Conservation (phyloP, 1,140 invertebrate species). For the Anoplophora glabripennis region DNA sequence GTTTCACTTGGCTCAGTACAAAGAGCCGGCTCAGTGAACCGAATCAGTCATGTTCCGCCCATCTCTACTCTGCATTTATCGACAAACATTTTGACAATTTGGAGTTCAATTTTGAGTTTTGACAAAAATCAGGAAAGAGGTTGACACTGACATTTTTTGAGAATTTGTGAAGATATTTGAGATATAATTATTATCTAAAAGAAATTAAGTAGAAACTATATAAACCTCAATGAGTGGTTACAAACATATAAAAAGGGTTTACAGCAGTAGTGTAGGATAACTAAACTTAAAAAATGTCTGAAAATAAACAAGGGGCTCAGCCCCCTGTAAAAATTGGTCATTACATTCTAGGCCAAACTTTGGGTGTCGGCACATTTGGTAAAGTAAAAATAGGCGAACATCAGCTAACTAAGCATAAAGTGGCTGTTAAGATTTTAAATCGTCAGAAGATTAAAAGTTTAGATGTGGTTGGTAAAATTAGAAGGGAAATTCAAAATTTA, state of each 20-base stretch:
- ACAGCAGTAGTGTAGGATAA: slow-evolving; percentile 16
- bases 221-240: not conserved
- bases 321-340: slow-evolving; percentile 92
- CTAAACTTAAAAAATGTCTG: slow-evolving; percentile 26
- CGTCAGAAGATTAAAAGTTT: slow-evolving; percentile 98
- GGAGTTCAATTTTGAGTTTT: too few relatives aligned
- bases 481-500: slow-evolving; percentile 97
- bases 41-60: too few relatives aligned
- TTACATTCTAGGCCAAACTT: slow-evolving; percentile 84
- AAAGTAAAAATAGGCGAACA: slow-evolving; percentile 98
- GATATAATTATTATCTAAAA: too few relatives aligned
- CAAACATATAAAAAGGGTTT: not conserved
- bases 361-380: slow-evolving; percentile 91
- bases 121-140: too few relatives aligned
- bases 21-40: too few relatives aligned
- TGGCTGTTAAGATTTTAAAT: slow-evolving; percentile 98
- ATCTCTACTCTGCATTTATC: too few relatives aligned
- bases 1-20: too few relatives aligned
- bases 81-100: too few relatives aligned
- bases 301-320: slow-evolving; percentile 48
- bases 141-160: too few relatives aligned
- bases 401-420: slow-evolving; percentile 96
- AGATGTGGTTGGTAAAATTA: slow-evolving; percentile 98
- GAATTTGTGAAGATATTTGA: too few relatives aligned
- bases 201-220: too few relatives aligned